Base-by-base conservation (phyloP, 2,888 invertebrate genomes). In the Acronicta alni region DNA sequence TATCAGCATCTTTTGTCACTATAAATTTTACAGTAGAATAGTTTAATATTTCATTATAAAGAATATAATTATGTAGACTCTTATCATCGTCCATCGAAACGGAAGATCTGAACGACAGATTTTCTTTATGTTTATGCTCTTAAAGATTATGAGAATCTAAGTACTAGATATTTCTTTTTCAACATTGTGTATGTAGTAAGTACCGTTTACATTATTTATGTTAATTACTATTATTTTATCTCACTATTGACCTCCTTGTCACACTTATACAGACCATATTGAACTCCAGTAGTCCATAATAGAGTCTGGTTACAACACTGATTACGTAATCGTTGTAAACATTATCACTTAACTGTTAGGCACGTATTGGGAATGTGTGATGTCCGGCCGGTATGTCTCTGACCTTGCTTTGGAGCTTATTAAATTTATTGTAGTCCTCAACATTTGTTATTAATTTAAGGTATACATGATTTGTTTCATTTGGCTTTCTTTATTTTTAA, bases 251-350 rank as follows among this genome's bases (percentile, higher is more conserved):
- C 18, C 26, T 44, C 30, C 9, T 44, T 51, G 16, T 66, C 26
- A 37, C n/a, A 37, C 35, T 20, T 17, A 14, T 20, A 18, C 12
- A 43, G 12, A 26, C 16, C 32, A 46, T 41, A 41, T 42, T 12
- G n/a, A 26, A 56, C 30, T 57, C 46, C 48, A 48, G 39, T 69
- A 52, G 53, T 44, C 42, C 71, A 74, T 77, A 79, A 80, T 80
- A 59, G 23, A 16, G 62, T 59, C 46, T 60, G 72, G 65, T 81
- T 64, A 74, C 72, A 81, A 76, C 75, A 80, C 49, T 54, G 71
- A 80, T 84, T 80, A 83, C 82, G 83, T 83, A 81, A 84, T 73
- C 80, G 55, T 72, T 59, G 69, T 70, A 65, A 74, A 73, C 79
- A 81, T 82, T 81, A 84, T 80, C 77, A 78, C 77, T 69, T 73